Base-by-base conservation (phyloP, 92 coral and sea anemone genomes). In the Scolanthus callimorphus region DNA sequence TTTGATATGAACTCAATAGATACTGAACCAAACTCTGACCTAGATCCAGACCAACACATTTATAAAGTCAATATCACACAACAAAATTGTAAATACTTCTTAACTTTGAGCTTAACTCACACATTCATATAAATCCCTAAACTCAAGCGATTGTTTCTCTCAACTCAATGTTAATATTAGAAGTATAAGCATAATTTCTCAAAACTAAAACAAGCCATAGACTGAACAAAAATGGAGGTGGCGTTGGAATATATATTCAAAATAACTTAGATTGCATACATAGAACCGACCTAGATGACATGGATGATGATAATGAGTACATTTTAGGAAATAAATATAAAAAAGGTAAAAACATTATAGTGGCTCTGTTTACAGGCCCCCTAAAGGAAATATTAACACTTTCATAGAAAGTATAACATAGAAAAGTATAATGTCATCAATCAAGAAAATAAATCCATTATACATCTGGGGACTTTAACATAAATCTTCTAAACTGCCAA, bases 321-420 rank as follows among this genome's bases (percentile, higher is more conserved):
- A 34, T 34, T 6, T 34, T 34, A 6, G 15, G 15, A 15, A 15
- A 34, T 6, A 34, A 34, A 6, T 6, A 6, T 15, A 34, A 34
- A 34, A 34, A 34, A 34, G 41, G 41, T 34, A 34, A 34, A 34
- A 34, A 34, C 15, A 34, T 34, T 15, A 34, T 34, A 34, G 41
- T 34, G 41, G 41, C 41, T 34, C 41, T 34, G 41, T 34, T 34
- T 34, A 34, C 41, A 34, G 41, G 41, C 41, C 41, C 41, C 41
- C 41, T 34, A 34, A 34, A 34, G 41, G 41, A 6, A 34, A 34
- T 15, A 15, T 34, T 34, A 34, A 34, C 41, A 6, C 41, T 34
- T 34, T 34, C 15, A 34, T 34, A 34, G 41, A 34, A 34, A 34
- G 15, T 6, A 6, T 34, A n/a, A n/a, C 41, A 34, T 6, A 6